phyloP scores from a whole-genome alignment of 1,140 invertebrate species.

The Aphaenogaster floridana region DNA sequence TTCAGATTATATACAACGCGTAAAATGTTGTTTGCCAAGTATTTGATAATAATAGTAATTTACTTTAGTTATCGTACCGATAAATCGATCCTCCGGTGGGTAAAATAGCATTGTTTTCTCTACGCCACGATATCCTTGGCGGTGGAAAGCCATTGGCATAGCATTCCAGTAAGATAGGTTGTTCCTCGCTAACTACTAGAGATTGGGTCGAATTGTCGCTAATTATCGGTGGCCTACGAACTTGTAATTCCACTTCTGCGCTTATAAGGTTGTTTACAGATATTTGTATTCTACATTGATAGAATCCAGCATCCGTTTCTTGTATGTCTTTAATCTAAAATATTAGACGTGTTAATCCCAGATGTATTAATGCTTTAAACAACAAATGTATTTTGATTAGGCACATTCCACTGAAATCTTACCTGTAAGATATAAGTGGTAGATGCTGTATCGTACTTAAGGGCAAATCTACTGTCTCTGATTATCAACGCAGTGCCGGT shows the following conservation, averaged over 20 bases:
- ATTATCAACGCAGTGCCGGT: conserved; percentile 93
- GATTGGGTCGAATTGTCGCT: conserved; percentile 97
- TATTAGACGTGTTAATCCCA: neutral
- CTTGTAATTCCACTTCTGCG: conserved; percentile 94
- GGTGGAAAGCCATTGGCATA: conserved; percentile 94
- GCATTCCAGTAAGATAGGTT: conserved; percentile 94
- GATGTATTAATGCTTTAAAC: neutral
- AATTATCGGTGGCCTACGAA: conserved; percentile 95
- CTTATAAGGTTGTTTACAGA: conserved; percentile 92
- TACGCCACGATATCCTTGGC: conserved; percentile 95
- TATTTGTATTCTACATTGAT: conserved; percentile 95
- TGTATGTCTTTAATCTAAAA: conserved; percentile 96
- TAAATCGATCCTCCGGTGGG: conserved; percentile 95
- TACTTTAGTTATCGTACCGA: conserved; percentile 80
- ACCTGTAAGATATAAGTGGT: conserved; percentile 94
- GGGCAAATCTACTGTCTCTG: conserved; percentile 94
- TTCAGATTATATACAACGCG: neutral
- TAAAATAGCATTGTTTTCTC: conserved; percentile 97
- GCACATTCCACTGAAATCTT: conserved; percentile 59
- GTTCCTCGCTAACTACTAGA: conserved; percentile 93
- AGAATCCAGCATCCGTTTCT: conserved; percentile 96
- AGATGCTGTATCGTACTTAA: conserved; percentile 93
- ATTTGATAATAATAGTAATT: conserved; percentile 1
- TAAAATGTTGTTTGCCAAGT: neutral
- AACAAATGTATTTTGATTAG: neutral